Base-by-base conservation (phyloP, 2,797 vertebrate genomes). In the Phaenicophaeus curvirostris region DNA sequence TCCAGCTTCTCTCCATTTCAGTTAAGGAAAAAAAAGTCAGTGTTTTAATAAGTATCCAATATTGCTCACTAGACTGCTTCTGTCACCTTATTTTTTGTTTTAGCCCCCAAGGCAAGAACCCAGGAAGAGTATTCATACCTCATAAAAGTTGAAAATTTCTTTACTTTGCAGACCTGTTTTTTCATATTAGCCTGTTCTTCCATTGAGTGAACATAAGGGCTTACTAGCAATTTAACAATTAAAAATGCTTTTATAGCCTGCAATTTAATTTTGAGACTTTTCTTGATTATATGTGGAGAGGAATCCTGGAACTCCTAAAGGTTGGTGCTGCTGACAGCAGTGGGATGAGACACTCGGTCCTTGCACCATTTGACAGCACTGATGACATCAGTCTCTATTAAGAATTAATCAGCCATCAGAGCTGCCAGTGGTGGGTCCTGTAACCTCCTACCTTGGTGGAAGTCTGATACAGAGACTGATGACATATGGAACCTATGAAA, bases 231-330 rank as follows among this genome's bases (percentile, higher is more conserved):
- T 83, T 42, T 25, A 28, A 57, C 31, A 77, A 55, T 66, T 61
- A 80, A 73, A 93, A 76, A 33, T 74, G 37, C 37, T 83, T 77
- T 86, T 80, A 58, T 31, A 48, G 53, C 51, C 53, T 66, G 27
- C 48, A 88, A 65, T 83, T 65, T 9, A 78, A 79, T 91, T 67
- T 58, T 48, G 71, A 63, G 75, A 63, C 15, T 4, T 39, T 62
- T 57, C 20, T 73, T 85, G 17, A 48, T 53, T 58, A 27, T 50
- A 44, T 39, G 48, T 23, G 48, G 28, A 31, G n/a, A 61, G 54
- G 57, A 76, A 69, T 72, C 44, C 68, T 75, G 31, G 28, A 83
- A 48, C 51, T 79, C 72, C 50, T 74, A 39, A 61, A 76, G 41
- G 27, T 48, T 1, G 0, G 27, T 10, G 8, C n/a, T 76, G 59